Conservation (phyloP, 2,113 vertebrate species). For the Corvus moneduloides region DNA sequence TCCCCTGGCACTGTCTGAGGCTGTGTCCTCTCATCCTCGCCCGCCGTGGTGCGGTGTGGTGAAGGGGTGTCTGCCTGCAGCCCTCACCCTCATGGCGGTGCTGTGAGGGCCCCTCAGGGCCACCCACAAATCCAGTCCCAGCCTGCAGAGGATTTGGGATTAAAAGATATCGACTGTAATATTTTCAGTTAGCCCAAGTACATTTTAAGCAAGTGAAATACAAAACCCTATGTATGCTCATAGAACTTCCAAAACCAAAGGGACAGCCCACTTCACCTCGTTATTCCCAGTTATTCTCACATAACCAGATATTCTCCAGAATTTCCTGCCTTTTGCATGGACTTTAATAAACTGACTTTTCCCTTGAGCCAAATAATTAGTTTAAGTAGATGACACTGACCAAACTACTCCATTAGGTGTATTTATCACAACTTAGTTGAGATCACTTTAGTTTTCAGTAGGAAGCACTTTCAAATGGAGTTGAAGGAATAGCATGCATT, state of each 20-base stretch:
- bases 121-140: neutral
- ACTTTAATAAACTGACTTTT: neutral
- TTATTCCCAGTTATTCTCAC: no score
- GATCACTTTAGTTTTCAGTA: neutral
- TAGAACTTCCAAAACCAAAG: accelerated
- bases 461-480: slow-evolving; percentile 47
- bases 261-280: accelerated
- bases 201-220: neutral
- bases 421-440: neutral
- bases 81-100: accelerated
- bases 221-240: neutral
- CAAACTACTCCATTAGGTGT: neutral
- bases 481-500: neutral
- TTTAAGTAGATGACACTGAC: neutral
- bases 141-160: neutral
- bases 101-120: neutral
- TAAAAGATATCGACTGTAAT: accelerated
- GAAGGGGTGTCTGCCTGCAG: accelerated
- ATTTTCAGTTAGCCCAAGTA: neutral
- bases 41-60: neutral
- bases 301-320: neutral
- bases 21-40: neutral
- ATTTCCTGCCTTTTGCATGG: neutral
- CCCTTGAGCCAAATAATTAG: slow-evolving; percentile 30
- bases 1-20: neutral